Conservation (phyloP, 92 coral and sea anemone genomes). For the Epizoanthus illoricatus region DNA sequence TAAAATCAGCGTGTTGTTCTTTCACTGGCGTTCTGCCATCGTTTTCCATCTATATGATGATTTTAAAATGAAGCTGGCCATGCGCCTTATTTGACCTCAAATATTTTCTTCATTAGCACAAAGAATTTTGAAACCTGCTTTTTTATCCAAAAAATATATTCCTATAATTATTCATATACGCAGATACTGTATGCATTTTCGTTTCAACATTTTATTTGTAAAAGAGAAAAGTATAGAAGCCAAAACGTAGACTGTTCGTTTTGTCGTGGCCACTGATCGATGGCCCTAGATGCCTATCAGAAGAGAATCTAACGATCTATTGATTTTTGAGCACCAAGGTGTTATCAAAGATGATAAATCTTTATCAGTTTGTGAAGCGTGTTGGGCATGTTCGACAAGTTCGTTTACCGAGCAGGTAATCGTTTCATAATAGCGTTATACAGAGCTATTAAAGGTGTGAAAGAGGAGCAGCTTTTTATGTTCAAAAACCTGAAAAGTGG, state of each 20-base stretch:
- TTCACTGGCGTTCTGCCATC: slow-evolving; percentile 8
- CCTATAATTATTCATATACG: no score
- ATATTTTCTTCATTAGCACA: slow-evolving; percentile 1
- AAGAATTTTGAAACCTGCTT: neutral
- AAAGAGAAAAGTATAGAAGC: no score
- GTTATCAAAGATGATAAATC: slow-evolving; percentile 36
- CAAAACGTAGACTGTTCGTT: no score
- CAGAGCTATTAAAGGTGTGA: slow-evolving; percentile 19
- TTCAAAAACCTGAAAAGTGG: neutral
- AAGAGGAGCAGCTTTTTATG: slow-evolving; percentile 9
- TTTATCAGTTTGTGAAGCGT: slow-evolving; percentile 6
- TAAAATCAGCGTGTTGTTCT: slow-evolving; percentile 15
- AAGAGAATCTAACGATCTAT: slow-evolving; percentile 13
- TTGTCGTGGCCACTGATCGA: neutral
- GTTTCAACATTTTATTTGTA: no score
- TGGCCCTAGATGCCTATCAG: neutral
- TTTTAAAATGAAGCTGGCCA: neutral
- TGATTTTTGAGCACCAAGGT: slow-evolving; percentile 11
- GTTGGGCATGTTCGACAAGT: slow-evolving; percentile 11
- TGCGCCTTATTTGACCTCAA: slow-evolving; percentile 6
- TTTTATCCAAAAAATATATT: no score
- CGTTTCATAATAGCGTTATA: slow-evolving; percentile 22
- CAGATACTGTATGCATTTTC: no score
- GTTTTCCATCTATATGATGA: neutral
- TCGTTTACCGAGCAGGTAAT: neutral